phyloP scores from a whole-genome alignment of 2,888 invertebrate species.

The Ommatoiulus sabulosus region DNA sequence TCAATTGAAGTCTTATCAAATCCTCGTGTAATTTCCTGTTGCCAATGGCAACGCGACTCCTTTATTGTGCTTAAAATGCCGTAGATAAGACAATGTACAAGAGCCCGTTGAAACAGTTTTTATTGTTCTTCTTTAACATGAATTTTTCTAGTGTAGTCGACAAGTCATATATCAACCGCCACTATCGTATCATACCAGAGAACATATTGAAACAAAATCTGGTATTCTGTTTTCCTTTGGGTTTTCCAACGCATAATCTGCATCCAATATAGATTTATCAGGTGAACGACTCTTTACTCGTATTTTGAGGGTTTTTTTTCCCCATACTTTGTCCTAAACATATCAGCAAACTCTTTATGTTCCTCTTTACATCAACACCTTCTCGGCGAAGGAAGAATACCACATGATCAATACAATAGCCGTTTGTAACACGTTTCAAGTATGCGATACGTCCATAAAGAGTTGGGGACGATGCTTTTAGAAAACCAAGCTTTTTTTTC shows the following conservation, averaged over 20 bases:
- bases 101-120: not conserved
- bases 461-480: not conserved
- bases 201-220: not conserved
- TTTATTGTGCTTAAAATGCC: not conserved
- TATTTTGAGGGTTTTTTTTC: not conserved
- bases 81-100: not conserved
- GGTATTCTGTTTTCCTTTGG: not conserved
- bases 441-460: not conserved
- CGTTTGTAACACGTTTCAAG: slow-evolving; percentile 22
- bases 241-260: not conserved
- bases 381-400: not conserved
- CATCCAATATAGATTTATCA: slow-evolving; percentile 1
- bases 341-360: not conserved
- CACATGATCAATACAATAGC: slow-evolving; percentile 23
- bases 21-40: not conserved
- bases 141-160: not conserved
- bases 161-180: not conserved
- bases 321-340: not conserved
- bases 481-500: not conserved
- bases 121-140: not conserved
- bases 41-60: not conserved
- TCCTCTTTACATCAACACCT: not conserved
- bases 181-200: not conserved
- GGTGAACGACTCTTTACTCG: not conserved
- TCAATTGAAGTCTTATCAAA: not conserved